Evolutionary conservation across 2,113 vertebrate species (phyloP).

Genomic region (Colius striatus): DNA sequence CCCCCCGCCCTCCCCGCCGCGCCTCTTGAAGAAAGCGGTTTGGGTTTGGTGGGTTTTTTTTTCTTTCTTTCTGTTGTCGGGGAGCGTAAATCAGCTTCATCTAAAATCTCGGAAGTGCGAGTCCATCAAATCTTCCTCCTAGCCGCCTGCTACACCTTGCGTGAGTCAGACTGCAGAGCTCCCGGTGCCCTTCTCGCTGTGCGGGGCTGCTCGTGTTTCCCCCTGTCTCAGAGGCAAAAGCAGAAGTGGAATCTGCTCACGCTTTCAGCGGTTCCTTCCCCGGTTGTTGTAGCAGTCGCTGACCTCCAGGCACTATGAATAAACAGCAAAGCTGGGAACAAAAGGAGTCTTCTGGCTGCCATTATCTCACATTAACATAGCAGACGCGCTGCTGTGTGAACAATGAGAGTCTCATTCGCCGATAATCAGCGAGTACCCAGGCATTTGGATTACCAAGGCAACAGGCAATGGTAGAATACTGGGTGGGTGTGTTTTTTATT

Average conservation of each 20-base stretch:
- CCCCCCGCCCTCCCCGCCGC: constrained; percentile 9
- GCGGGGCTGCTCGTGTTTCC: constrained; percentile 37
- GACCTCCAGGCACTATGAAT: constrained; percentile 75
- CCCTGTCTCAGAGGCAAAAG: constrained; percentile 40
- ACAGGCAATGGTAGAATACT: constrained; percentile 72
- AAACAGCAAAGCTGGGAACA: constrained; percentile 77
- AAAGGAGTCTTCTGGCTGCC: constrained; percentile 75
- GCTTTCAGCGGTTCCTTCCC: constrained; percentile 66
- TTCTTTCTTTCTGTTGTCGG: constrained; percentile 9
- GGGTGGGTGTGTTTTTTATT: constrained; percentile 74
- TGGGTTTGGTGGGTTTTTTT: too few relatives aligned
- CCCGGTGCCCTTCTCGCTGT: constrained; percentile 42
- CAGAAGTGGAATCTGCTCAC: constrained; percentile 66
- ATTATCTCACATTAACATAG: constrained; percentile 77
- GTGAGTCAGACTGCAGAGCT: constrained; percentile 64
- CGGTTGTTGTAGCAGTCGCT: constrained; percentile 71
- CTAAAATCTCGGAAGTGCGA: constrained; percentile 42
- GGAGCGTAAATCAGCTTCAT: constrained; percentile 55
- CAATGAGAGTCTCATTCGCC: constrained; percentile 72
- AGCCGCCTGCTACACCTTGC: constrained; percentile 54
- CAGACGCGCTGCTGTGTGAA: constrained; percentile 72
- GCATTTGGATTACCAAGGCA: constrained; percentile 74
- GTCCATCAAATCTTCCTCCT: constrained; percentile 49
- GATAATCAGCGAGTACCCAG: constrained; percentile 72
- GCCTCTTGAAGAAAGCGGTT: constrained; percentile 23